Base-by-base conservation (phyloP, 2,113 vertebrate species). In the Chlorodrepanis virens region DNA sequence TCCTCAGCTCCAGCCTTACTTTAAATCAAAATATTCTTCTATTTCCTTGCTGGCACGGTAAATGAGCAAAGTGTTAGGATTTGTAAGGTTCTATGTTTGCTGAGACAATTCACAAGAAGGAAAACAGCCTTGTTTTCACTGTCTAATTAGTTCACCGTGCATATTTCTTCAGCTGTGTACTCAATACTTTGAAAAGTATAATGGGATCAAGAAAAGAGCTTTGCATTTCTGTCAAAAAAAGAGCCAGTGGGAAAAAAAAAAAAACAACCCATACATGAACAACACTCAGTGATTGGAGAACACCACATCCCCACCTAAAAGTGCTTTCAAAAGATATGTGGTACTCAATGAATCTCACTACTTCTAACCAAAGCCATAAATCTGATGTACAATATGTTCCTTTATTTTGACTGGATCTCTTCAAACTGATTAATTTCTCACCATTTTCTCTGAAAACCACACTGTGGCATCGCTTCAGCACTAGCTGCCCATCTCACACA, bases 391-490 rank as follows among this genome's bases (percentile, higher is more conserved):
- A 67, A 89, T 83, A 83, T 57, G 64, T 88, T 88, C 79, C 50
- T 28, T 80, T 70, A 14, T 84, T 94, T 95, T 93, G 83, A 45
- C 60, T 7, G 13, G 64, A 75, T 81, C 83, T 84, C 65, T 75
- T 86, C 14, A 56, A 85, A 10, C 39, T 35, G 85, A 96, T 86
- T 77, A 63, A 63, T 91, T 91, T 92, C 74, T 94, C 85, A 89
- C 69, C 42, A 56, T 90, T 94, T 95, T 81, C 44, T 86, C 76
- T 79, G 85, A 29, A 96, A 96, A 90, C 80, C 86, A 87, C 75
- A 71, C 69, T 79, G 88, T 90, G 82, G 87, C 82, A 93, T 75
- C 0, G 0, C 94, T 94, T 97, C 90, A 92, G 79, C 59, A 33
- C 71, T 72, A 6, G 12, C 91, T 81, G 86, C 52, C 89, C 52